Percentiles rank a stretch among this genome's conserved stretches.
Evolutionary conservation across 2,888 invertebrate genomes (phyloP).

Genomic region (Chydorus sphaericus): DNA sequence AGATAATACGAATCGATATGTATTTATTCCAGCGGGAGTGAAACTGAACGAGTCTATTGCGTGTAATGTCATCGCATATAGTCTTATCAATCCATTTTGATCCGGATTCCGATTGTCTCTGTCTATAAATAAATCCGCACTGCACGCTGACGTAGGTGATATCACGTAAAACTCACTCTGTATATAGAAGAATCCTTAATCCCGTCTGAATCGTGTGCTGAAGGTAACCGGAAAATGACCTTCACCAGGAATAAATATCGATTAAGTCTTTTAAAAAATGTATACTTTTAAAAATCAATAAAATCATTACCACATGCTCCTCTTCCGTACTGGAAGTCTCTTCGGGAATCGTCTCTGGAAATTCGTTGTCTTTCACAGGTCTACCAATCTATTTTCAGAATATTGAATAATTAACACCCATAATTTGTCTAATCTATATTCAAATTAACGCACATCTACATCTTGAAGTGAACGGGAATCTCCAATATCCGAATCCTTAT

Average conservation of each 20-base stretch:
- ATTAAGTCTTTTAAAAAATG: background rate
- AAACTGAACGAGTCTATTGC: too few species aligned
- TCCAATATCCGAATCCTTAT: slow-evolving; percentile 8
- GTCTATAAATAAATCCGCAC: background rate
- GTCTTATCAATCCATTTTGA: too few species aligned
- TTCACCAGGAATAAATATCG: background rate
- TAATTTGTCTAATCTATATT: slow-evolving; percentile 29
- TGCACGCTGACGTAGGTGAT: background rate
- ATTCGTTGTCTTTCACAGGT: slow-evolving; percentile 73
- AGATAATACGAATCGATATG: too few species aligned
- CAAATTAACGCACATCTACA: slow-evolving; percentile 17
- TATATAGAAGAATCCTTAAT: slow-evolving; percentile 10
- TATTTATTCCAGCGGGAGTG: too few species aligned
- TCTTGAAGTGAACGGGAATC: slow-evolving; percentile 13
- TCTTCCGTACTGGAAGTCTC: slow-evolving; percentile 85
- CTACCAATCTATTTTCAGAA: slow-evolving; percentile 33
- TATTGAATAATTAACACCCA: background rate
- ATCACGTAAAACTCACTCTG: background rate
- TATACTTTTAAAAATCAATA: too few species aligned
- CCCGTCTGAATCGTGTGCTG: slow-evolving; percentile 19
- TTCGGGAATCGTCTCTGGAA: slow-evolving; percentile 84
- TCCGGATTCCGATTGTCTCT: background rate
- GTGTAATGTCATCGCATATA: too few species aligned
- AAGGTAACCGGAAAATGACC: slow-evolving; percentile 17
- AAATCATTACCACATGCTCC: slow-evolving; percentile 76